These are phyloP conservation scores for Hyles vespertilio DNA, from an alignment of 1,140 invertebrate genomes.

Conservation along the genomic window DNA sequence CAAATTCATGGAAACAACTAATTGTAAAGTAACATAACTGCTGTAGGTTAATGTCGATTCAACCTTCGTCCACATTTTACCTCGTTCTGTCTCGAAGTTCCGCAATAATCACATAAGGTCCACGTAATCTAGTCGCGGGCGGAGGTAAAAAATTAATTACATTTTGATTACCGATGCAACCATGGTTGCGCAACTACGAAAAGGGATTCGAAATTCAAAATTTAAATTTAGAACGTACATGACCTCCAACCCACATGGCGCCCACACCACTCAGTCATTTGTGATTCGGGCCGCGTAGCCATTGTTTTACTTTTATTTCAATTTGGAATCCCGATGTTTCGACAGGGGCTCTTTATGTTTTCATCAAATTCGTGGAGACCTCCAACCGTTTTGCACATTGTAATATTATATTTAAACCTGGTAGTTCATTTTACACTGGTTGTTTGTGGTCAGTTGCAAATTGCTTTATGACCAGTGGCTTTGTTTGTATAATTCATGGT, in stretches of 20 bases:
- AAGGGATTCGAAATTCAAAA: conserved; percentile 33
- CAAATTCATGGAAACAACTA: no score
- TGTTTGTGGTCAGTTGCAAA: conserved; percentile 22
- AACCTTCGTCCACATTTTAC: no score
- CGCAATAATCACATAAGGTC: no score
- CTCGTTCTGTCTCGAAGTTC: no score
- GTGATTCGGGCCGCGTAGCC: conserved; percentile 61
- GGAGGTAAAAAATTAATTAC: neutral
- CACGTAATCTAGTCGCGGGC: no score
- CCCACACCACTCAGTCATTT: conserved; percentile 58
- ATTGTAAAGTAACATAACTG: no score
- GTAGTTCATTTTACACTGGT: conserved; percentile 11
- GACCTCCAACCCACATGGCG: conserved; percentile 69
- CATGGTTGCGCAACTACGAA: conserved; percentile 15
- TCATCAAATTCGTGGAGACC: conserved; percentile 17
- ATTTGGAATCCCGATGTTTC: conserved; percentile 55
- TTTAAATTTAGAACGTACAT: conserved; percentile 53
- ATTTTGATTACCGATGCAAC: neutral
- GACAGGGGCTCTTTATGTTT: conserved; percentile 34
- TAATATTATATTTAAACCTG: neutral
- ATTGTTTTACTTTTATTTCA: conserved; percentile 69
- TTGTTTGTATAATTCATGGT: conserved; percentile 19
- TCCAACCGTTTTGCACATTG: neutral
- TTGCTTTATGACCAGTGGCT: conserved; percentile 20
- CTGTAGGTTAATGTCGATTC: no score